These are phyloP conservation scores for Lepidotrigona ventralis DNA, from an alignment of 1,140 invertebrate genomes.

Conservation along the genomic window DNA sequence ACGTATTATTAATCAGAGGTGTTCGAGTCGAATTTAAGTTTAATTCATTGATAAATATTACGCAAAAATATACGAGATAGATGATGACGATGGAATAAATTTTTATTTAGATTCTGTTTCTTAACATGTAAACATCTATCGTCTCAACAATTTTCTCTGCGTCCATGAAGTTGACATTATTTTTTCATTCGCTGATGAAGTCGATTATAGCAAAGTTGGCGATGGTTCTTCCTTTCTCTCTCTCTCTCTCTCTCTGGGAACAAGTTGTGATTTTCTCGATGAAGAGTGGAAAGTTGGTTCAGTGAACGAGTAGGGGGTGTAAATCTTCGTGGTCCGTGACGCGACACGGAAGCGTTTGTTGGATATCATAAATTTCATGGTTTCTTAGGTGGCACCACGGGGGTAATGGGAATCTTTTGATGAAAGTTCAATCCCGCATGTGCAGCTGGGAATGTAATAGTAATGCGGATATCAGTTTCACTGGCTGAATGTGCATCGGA, in stretches of 20 bases:
- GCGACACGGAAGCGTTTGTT: neutral
- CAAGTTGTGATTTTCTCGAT: neutral
- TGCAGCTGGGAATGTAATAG: neutral
- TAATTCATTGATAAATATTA: too few relatives aligned
- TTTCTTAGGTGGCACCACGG: constrained; percentile 4
- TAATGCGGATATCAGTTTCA: neutral
- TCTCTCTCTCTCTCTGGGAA: too few relatives aligned
- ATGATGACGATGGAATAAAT: too few relatives aligned
- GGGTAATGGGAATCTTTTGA: constrained; percentile 30
- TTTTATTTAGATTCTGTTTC: too few relatives aligned
- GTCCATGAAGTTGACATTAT: too few relatives aligned
- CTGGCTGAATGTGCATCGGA: neutral
- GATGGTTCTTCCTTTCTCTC: too few relatives aligned
- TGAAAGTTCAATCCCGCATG: constrained; percentile 22
- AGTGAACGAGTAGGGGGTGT: neutral
- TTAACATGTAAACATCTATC: too few relatives aligned
- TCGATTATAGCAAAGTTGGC: too few relatives aligned
- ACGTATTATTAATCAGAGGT: too few relatives aligned
- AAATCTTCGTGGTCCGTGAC: neutral
- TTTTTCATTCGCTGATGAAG: too few relatives aligned
- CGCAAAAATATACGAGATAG: too few relatives aligned
- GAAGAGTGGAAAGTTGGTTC: neutral
- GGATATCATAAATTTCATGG: constrained; percentile 31
- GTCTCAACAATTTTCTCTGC: too few relatives aligned
- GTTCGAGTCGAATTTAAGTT: neutral